Evolutionary conservation across 1,140 invertebrate genomes (phyloP).

Genomic region (Triops longicaudatus): DNA sequence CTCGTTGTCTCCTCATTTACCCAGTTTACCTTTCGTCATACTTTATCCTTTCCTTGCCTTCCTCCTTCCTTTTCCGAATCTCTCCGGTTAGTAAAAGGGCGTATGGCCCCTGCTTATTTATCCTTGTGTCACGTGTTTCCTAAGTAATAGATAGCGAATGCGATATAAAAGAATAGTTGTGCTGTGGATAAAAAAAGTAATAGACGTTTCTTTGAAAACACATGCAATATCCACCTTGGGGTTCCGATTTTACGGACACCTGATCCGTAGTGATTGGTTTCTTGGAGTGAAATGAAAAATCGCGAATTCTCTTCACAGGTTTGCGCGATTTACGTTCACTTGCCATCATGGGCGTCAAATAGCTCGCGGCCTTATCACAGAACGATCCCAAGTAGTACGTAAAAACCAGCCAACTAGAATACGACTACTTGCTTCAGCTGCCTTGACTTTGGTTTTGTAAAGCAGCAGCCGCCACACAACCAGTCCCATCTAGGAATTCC

Average conservation of each 20-base stretch:
- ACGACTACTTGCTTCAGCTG: background rate
- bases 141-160: background rate
- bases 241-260: background rate
- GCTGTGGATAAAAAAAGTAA: too few relatives aligned
- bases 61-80: background rate
- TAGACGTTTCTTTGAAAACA: background rate
- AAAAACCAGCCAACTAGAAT: background rate
- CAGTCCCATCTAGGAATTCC: slow-evolving; percentile 8
- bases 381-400: background rate
- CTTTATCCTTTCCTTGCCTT: background rate
- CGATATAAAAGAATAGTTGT: background rate
- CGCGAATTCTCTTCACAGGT: background rate
- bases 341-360: background rate
- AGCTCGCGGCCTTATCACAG: background rate
- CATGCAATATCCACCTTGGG: background rate
- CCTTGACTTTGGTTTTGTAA: background rate
- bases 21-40: background rate
- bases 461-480: background rate
- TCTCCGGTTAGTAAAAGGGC: background rate
- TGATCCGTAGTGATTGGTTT: background rate
- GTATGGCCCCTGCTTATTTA: background rate
- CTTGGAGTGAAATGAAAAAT: background rate
- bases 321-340: slow-evolving; percentile 11
- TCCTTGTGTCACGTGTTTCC: background rate
- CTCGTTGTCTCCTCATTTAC: background rate